phyloP scores from a whole-genome alignment of 1,140 invertebrate genomes.

The Sipha flava region DNA sequence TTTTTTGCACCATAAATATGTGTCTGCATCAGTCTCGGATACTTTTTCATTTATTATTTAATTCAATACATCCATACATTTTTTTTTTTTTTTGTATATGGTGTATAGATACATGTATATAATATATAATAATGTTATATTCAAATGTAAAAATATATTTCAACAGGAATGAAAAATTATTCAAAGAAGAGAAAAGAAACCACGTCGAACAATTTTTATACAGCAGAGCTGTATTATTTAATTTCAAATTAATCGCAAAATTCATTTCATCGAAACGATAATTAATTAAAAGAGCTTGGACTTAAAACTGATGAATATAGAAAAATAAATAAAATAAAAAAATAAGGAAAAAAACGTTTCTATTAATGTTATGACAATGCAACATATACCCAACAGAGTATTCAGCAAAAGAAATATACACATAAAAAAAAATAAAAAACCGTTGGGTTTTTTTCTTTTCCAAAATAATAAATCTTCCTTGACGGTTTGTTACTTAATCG shows the following conservation, averaged over 20 bases:
- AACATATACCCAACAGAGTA: not conserved
- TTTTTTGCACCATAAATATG: too few species aligned
- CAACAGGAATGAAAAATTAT: not conserved
- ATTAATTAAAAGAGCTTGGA: not conserved
- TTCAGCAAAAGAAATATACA: not conserved
- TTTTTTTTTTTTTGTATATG: not conserved
- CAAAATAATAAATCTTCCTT: not conserved
- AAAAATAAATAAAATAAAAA: not conserved
- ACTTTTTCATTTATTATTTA: not conserved
- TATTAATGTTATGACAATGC: not conserved
- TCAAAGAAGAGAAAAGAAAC: too few species aligned
- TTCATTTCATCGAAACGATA: not conserved
- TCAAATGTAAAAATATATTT: not conserved
- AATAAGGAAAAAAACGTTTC: not conserved
- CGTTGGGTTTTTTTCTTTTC: not conserved
- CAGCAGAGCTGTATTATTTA: not conserved
- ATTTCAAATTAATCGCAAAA: not conserved
- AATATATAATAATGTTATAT: too few species aligned
- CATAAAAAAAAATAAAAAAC: not conserved
- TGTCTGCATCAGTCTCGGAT: too few species aligned
- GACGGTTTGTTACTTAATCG: not conserved
- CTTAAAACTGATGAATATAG: not conserved
- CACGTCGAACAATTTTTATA: not conserved
- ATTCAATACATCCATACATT: too few species aligned
- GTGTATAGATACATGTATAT: not conserved